A percentile compares a stretch with the other conserved stretches of the same genome.
Conservation (phyloP, 2,888 invertebrate genomes). For the Gibbula magus region DNA sequence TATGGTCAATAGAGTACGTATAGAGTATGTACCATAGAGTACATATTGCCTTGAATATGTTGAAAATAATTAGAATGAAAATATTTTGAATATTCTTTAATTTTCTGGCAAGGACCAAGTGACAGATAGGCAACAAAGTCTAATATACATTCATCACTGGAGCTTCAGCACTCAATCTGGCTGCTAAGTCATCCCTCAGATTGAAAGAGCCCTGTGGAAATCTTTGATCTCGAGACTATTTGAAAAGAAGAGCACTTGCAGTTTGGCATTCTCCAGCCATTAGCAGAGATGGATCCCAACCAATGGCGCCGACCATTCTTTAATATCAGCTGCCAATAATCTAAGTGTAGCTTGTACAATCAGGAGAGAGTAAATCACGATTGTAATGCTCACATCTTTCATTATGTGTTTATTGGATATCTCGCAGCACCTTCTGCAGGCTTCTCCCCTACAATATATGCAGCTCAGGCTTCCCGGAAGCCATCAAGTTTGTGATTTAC, state of each 20-base stretch:
- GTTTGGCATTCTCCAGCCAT: neutral
- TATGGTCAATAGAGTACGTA: no score
- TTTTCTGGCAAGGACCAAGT: no score
- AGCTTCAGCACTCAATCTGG: no score
- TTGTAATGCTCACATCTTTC: slow-evolving; percentile 6
- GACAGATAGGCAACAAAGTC: no score
- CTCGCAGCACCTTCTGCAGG: neutral
- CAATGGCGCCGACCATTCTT: neutral
- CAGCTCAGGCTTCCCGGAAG: slow-evolving; percentile 6
- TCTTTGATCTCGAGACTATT: neutral
- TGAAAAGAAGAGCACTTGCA: slow-evolving; percentile 8
- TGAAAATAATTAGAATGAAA: no score
- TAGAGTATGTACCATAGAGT: no score
- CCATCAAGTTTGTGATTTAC: slow-evolving; percentile 16
- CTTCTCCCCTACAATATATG: slow-evolving; percentile 4
- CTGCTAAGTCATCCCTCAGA: no score
- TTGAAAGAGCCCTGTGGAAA: neutral
- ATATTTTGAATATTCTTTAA: no score
- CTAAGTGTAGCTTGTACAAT: slow-evolving; percentile 15
- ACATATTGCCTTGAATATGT: no score
- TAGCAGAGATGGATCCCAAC: neutral
- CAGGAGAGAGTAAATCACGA: slow-evolving; percentile 7
- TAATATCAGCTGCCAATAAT: slow-evolving; percentile 11
- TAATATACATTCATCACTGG: no score
- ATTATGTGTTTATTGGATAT: slow-evolving; percentile 17